Evolutionary conservation across 53 echinoderm and acorn worm genomes (phyloP).

Genomic region (Paracentrotus lividus): DNA sequence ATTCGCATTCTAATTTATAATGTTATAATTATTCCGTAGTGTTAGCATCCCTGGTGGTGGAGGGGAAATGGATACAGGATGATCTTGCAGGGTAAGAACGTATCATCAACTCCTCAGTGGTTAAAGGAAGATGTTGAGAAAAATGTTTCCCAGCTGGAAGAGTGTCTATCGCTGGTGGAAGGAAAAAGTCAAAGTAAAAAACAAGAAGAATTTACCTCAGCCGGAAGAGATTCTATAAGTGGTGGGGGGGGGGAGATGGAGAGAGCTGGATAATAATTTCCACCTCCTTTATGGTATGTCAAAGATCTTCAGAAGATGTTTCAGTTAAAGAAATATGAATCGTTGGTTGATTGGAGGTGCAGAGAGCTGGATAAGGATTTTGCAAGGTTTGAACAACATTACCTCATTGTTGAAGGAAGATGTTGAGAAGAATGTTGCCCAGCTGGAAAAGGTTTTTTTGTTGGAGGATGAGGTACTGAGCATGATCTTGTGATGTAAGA

Average conservation of each 20-base stretch:
- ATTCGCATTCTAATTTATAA: no score
- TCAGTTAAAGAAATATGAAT: slow-evolving; percentile 85
- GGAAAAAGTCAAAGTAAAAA: not conserved
- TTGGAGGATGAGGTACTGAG: no score
- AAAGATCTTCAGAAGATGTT: slow-evolving; percentile 77
- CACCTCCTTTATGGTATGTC: slow-evolving; percentile 11
- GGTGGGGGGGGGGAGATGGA: slow-evolving; percentile 82
- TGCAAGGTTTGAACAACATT: not conserved
- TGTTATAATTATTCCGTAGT: no score
- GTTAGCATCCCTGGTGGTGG: no score
- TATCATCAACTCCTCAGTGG: no score
- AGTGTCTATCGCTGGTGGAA: no score
- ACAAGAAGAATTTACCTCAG: slow-evolving; percentile 24
- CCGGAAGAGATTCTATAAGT: slow-evolving; percentile 84
- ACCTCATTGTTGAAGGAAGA: no score
- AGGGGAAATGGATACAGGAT: no score
- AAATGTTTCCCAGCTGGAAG: no score
- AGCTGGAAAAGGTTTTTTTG: no score
- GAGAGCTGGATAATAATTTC: slow-evolving; percentile 79
- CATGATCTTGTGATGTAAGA: not conserved
- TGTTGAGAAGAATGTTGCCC: no score
- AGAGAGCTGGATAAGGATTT: slow-evolving; percentile 87
- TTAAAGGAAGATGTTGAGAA: no score
- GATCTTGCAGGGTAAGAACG: not conserved
- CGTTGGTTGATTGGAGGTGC: slow-evolving; percentile 82